Evolutionary conservation across 2,113 vertebrate genomes (phyloP), one percentile per base, ranked within the genome.

Genomic region (Globicephala melas): DNA sequence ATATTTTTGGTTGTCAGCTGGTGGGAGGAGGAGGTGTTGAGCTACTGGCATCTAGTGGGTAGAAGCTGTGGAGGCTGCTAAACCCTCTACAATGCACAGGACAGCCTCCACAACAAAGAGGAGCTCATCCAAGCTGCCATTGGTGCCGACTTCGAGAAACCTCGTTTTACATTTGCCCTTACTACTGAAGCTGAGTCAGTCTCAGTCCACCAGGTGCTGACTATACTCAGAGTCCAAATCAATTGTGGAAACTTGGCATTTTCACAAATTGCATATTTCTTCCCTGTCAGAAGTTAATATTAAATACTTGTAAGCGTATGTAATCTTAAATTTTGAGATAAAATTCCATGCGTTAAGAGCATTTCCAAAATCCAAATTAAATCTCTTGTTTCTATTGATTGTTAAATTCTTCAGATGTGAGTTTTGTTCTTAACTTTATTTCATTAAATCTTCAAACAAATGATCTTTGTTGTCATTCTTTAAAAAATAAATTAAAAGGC

Each of bases 311-410:
- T 90, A 95, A 95, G 73, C 38, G 23, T 65, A 41, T 50, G 25
- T 83, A 92, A 70, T 91, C 63, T 96, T 86, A 86, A 93, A 79
- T 92, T 89, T 89, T 41, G 60, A 90, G 73, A 68, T 83, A 76
- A 90, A 80, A 76, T 62, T 67, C 10, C 10, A 33, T 33, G 9
- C 14, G 62, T 74, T 84, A 53, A 83, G 7, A 96, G 7, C 44
- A 74, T 26, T 85, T 97, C 41, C 44, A 33, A 58, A 92, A 82
- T 87, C 36, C 80, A 91, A 80, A 90, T 63, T 65, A 41, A 82
- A 13, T 80, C 23, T 84, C 13, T 89, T 55, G 7, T 55, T 89
- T 77, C 11, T 65, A 15, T 73, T 93, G 38, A 71, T 70, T 65
- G 12, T 96, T 94, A 87, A 74, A 87, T 91, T 87, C 58, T 89